Evolutionary conservation across 2,113 vertebrate species (phyloP).

Genomic region (Sterna hirundo): DNA sequence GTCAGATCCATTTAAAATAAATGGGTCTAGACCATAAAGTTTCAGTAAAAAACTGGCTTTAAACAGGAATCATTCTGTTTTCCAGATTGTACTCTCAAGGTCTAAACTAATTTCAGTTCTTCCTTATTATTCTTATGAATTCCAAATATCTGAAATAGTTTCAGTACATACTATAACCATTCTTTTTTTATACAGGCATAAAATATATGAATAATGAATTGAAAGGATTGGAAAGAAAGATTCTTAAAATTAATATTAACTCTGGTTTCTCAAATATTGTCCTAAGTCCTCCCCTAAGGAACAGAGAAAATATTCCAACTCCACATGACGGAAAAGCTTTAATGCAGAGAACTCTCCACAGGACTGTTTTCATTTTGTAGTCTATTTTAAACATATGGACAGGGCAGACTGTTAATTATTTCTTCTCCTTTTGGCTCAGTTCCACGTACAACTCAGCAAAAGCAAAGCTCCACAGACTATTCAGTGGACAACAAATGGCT

Average conservation of each 20-base stretch:
- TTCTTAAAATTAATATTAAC: slow-evolving; percentile 16
- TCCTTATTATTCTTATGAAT: neutral
- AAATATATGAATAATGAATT: neutral
- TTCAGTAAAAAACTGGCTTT: neutral
- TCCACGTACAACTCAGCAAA: slow-evolving; percentile 40
- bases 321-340: neutral
- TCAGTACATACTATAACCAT: neutral
- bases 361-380: slow-evolving; percentile 52
- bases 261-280: slow-evolving; percentile 45
- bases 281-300: neutral
- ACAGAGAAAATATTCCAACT: slow-evolving; percentile 12
- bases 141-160: neutral
- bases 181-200: neutral
- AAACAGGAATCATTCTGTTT: neutral
- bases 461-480: slow-evolving; percentile 11
- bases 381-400: slow-evolving; percentile 56
- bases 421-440: slow-evolving; percentile 55
- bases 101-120: neutral
- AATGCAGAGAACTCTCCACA: slow-evolving; percentile 41
- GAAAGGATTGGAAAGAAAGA: neutral
- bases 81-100: neutral
- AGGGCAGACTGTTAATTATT: slow-evolving; percentile 59
- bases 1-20: neutral
- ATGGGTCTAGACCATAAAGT: neutral
- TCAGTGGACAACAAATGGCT: slow-evolving; percentile 40